These are phyloP conservation scores for Hippocampus abdominalis DNA, from an alignment of 2,113 vertebrate species.

Conservation along the genomic window DNA sequence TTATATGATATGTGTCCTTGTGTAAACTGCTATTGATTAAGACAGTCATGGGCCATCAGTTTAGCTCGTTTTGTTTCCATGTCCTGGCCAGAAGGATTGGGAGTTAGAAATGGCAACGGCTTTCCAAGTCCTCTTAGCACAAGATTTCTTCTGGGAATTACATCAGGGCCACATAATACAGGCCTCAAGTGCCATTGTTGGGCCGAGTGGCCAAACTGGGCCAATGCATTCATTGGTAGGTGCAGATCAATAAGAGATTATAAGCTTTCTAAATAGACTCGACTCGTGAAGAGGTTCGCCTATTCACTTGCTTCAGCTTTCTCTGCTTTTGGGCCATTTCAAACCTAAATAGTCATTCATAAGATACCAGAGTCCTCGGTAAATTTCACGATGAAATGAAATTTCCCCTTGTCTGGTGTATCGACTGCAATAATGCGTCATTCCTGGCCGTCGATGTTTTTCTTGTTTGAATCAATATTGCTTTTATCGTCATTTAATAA, in stretches of 20 bases:
- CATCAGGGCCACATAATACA: constrained; percentile 52
- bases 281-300: constrained; percentile 59
- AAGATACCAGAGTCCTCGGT: neutral
- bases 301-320: constrained; percentile 57
- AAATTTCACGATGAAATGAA: neutral
- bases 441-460: neutral
- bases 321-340: constrained; percentile 29
- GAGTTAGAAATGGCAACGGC: constrained; percentile 37
- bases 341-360: neutral
- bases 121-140: constrained; percentile 39
- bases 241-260: constrained; percentile 70
- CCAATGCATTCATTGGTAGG: constrained; percentile 60
- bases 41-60: constrained; percentile 33
- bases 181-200: constrained; percentile 67
- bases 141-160: constrained; percentile 41
- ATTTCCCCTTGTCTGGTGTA: neutral
- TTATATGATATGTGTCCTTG: constrained; percentile 26
- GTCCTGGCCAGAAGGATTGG: constrained; percentile 34
- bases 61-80: constrained; percentile 34
- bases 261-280: constrained; percentile 73
- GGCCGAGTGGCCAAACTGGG: constrained; percentile 51
- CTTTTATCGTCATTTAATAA: neutral
- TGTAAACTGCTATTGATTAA: constrained; percentile 36
- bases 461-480: neutral
- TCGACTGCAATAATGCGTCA: neutral